These are phyloP conservation scores for Xylota sylvarum DNA, from an alignment of 2,888 invertebrate species.

Conservation along the genomic window DNA sequence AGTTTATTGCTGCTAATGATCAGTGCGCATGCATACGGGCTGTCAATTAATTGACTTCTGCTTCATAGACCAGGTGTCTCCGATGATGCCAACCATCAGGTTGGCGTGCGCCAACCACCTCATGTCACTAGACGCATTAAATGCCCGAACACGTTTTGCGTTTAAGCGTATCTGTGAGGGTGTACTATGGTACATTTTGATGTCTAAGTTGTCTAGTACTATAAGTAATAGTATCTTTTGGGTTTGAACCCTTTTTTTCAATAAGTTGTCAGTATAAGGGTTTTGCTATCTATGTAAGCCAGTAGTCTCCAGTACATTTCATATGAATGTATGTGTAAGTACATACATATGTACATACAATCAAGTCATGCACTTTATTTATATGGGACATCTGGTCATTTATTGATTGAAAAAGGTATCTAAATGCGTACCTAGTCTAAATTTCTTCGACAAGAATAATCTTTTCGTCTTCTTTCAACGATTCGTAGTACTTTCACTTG, in stretches of 20 bases:
- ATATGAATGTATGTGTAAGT: too few relatives aligned
- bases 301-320: too few relatives aligned
- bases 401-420: constrained; percentile 18
- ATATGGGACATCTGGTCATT: too few relatives aligned
- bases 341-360: too few relatives aligned
- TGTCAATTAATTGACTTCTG: constrained; percentile 75
- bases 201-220: too few relatives aligned
- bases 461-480: neutral
- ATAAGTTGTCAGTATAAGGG: neutral
- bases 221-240: too few relatives aligned
- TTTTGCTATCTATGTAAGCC: too few relatives aligned
- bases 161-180: constrained; percentile 3
- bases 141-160: constrained; percentile 65
- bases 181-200: neutral
- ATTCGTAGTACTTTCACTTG: constrained; percentile 11
- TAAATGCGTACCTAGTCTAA: neutral
- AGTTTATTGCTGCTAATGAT: constrained; percentile 76
- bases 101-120: constrained; percentile 71
- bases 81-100: constrained; percentile 50
- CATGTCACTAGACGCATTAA: constrained; percentile 41
- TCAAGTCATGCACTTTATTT: too few relatives aligned
- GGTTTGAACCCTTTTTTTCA: too few relatives aligned
- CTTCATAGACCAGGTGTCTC: constrained; percentile 76
- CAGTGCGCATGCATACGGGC: constrained; percentile 76
- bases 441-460: too few relatives aligned